Conservation (phyloP, 1,140 invertebrate genomes). For the Plutomurus gul region DNA sequence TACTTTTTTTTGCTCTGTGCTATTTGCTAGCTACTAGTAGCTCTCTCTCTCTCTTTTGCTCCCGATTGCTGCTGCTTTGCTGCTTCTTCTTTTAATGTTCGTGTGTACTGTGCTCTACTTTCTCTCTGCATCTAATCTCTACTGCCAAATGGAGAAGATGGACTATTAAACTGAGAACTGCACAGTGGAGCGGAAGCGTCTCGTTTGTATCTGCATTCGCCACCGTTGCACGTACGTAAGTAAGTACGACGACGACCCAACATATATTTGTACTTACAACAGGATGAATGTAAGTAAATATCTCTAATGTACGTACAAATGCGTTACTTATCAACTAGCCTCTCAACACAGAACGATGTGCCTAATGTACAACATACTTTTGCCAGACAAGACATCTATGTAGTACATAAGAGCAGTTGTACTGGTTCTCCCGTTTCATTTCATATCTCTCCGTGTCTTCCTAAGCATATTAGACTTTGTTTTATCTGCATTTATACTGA, state of each 20-base stretch:
- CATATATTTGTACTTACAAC: neutral
- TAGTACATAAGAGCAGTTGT: too few relatives aligned
- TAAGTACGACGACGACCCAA: neutral
- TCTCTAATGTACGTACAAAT: neutral
- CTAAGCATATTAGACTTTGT: too few relatives aligned
- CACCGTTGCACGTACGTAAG: neutral
- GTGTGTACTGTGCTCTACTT: neutral
- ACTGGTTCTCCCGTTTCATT: too few relatives aligned
- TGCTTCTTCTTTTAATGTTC: neutral
- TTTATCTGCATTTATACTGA: too few relatives aligned
- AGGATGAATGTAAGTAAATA: neutral
- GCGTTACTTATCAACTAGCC: neutral
- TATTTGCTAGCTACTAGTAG: neutral
- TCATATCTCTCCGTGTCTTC: too few relatives aligned
- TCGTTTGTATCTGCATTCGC: neutral
- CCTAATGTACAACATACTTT: neutral
- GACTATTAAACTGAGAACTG: neutral
- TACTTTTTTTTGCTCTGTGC: constrained; percentile 1
- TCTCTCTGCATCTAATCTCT: neutral
- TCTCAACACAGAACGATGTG: too few relatives aligned
- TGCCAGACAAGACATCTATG: neutral
- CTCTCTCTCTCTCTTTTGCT: neutral
- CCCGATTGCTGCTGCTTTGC: neutral
- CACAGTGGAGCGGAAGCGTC: neutral
- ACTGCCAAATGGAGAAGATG: neutral